Percentiles rank a stretch among this genome's conserved stretches.
Conservation (phyloP, 2,888 invertebrate genomes). For the Oconnorella tubifera region DNA sequence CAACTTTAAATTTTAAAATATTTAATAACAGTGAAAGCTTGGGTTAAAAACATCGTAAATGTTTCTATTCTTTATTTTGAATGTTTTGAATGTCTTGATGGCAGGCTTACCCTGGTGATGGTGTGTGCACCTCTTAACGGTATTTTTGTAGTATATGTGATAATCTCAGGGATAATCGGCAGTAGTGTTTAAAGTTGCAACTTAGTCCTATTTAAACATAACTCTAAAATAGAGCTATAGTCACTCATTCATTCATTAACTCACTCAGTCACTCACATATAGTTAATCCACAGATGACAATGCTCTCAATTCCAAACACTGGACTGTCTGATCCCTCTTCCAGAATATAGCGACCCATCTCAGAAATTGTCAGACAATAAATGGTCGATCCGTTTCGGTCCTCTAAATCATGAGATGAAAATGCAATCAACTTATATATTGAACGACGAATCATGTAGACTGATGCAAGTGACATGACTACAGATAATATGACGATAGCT, state of each 20-base stretch:
- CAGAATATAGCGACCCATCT: slow-evolving; percentile 17
- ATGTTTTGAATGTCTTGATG: no score
- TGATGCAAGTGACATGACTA: slow-evolving; percentile 55
- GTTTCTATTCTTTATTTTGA: no score
- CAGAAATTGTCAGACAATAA: slow-evolving; percentile 22
- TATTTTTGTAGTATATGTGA: no score
- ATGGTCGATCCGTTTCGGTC: slow-evolving; percentile 13
- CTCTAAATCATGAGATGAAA: slow-evolving; percentile 26
- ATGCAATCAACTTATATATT: slow-evolving; percentile 46
- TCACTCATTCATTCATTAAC: neutral
- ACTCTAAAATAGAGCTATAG: no score
- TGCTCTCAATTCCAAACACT: slow-evolving; percentile 41
- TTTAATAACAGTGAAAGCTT: no score
- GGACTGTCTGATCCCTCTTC: slow-evolving; percentile 34
- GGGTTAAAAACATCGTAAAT: no score
- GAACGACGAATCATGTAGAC: slow-evolving; percentile 53
- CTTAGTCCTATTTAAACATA: no score
- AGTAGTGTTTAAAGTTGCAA: no score
- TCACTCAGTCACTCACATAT: slow-evolving; percentile 35
- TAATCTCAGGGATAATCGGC: no score
- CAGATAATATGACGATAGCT: slow-evolving; percentile 51
- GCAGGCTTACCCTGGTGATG: no score
- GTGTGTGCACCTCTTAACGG: no score
- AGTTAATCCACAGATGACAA: slow-evolving; percentile 45
- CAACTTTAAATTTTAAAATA: no score